phyloP scores from a whole-genome alignment of 2,888 invertebrate genomes.

The Leptinotarsa tumamoca region DNA sequence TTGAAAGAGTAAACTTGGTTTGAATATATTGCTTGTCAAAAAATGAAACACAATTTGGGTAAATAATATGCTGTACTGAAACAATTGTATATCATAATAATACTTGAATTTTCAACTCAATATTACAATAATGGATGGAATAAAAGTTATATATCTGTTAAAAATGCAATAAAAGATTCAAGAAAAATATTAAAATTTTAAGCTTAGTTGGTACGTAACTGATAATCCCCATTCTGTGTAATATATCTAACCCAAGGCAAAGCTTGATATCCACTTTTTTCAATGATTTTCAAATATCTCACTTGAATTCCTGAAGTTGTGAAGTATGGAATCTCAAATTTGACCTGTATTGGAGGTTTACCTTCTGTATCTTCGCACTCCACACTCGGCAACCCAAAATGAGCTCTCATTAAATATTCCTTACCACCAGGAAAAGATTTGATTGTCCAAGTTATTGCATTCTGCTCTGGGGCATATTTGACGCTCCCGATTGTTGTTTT shows the following conservation, averaged over 20 bases:
- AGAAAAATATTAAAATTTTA: conserved; percentile 21
- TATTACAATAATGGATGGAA: conserved; percentile 25
- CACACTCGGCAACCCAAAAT: conserved; percentile 97
- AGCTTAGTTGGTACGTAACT: conserved; percentile 88
- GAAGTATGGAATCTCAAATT: conserved; percentile 99
- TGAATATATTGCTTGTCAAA: too few relatives aligned
- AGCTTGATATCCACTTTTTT: conserved; percentile 99
- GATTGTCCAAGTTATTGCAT: conserved; percentile 96
- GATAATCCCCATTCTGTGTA: conserved; percentile 99
- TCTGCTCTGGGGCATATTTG: conserved; percentile 97
- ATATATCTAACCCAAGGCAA: conserved; percentile 99
- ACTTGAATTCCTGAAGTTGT: conserved; percentile 99
- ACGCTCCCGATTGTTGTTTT: conserved; percentile 97
- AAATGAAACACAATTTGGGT: neutral
- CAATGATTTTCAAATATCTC: conserved; percentile 96
- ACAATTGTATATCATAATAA: conserved; percentile 16
- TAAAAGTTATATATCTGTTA: conserved; percentile 24
- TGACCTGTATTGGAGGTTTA: conserved; percentile 97
- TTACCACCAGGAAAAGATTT: conserved; percentile 98
- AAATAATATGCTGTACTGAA: conserved; percentile 22
- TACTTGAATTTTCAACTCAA: conserved; percentile 21
- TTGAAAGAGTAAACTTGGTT: too few relatives aligned
- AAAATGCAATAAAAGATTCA: conserved; percentile 22
- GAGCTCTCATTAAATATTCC: conserved; percentile 97
- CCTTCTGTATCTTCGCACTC: conserved; percentile 95